A percentile compares a stretch with the other conserved stretches of the same genome.
phyloP scores from a whole-genome alignment of 2,888 invertebrate genomes.

The Phaedon cochleariae region DNA sequence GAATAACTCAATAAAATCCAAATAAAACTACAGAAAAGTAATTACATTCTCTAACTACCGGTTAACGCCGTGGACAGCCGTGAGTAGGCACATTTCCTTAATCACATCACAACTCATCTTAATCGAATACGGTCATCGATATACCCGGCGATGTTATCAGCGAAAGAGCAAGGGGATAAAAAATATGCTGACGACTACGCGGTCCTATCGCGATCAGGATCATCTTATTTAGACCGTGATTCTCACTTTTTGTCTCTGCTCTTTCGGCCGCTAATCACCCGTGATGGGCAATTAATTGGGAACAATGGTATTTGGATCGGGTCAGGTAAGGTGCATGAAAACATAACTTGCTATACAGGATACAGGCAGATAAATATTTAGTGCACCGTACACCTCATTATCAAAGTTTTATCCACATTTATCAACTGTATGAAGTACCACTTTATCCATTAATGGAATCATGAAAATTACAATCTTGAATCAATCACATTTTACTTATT shows the following conservation, averaged over 20 bases:
- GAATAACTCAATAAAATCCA: conserved; percentile 7
- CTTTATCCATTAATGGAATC: too few relatives aligned
- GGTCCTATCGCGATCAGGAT: conserved; percentile 54
- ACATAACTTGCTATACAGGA: too few relatives aligned
- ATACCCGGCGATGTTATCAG: conserved; percentile 53
- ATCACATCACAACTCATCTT: conserved; percentile 55
- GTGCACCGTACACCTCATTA: too few relatives aligned
- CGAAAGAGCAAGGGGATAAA: conserved; percentile 51
- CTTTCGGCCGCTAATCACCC: conserved; percentile 14
- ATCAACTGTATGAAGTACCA: too few relatives aligned
- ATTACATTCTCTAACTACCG: conserved; percentile 56
- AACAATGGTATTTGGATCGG: conserved; percentile 31
- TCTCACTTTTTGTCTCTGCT: conserved; percentile 33
- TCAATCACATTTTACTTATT: too few relatives aligned
- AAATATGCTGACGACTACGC: conserved; percentile 59
- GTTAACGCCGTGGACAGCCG: conserved; percentile 53
- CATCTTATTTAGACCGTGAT: conserved; percentile 56
- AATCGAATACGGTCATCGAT: conserved; percentile 58
- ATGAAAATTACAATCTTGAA: too few relatives aligned
- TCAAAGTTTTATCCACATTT: too few relatives aligned
- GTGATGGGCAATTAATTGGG: conserved; percentile 44
- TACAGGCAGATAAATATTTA: too few relatives aligned
- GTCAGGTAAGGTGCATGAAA: conserved; percentile 18
- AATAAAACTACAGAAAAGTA: conserved; percentile 38
- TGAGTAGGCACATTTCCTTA: conserved; percentile 57